A percentile compares a stretch with the other conserved stretches of the same genome.
Conservation (phyloP, 2,888 invertebrate species). For the Gari tellinella region DNA sequence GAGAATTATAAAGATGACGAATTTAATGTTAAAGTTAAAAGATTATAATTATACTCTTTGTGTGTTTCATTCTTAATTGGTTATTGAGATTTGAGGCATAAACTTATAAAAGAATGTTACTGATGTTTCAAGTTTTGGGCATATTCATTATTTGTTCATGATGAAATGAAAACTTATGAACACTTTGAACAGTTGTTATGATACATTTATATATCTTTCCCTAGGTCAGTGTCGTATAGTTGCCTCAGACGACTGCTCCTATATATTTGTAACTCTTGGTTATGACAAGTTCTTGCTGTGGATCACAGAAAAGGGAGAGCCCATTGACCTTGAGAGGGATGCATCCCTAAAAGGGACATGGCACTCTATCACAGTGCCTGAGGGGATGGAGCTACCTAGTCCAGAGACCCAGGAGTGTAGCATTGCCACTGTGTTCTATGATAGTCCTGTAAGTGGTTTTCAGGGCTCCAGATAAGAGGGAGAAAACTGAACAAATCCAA, state of each 20-base stretch:
- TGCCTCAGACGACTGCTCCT: slow-evolving; percentile 75
- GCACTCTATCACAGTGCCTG: slow-evolving; percentile 72
- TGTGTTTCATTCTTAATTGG: no score
- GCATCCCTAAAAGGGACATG: slow-evolving; percentile 75
- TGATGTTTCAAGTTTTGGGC: no score
- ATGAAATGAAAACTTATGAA: no score
- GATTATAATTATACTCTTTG: no score
- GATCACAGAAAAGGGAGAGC: slow-evolving; percentile 71
- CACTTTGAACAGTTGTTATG: no score
- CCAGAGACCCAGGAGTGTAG: slow-evolving; percentile 64
- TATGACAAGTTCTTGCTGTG: slow-evolving; percentile 73
- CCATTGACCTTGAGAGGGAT: slow-evolving; percentile 62
- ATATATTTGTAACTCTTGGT: slow-evolving; percentile 73
- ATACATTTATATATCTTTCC: slow-evolving; percentile 1
- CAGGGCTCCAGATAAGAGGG: no score
- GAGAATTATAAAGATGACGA: no score
- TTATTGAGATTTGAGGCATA: no score
- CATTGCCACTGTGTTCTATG: slow-evolving; percentile 72
- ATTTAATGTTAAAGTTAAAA: no score
- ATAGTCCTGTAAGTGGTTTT: slow-evolving; percentile 67
- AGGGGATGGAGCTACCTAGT: slow-evolving; percentile 68
- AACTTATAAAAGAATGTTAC: no score
- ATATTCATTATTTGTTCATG: no score
- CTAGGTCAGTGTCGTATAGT: slow-evolving; percentile 65
- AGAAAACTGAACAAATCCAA: no score